Conservation (phyloP, 2,797 vertebrate genomes). For the Kryptopterus vitreolus region DNA sequence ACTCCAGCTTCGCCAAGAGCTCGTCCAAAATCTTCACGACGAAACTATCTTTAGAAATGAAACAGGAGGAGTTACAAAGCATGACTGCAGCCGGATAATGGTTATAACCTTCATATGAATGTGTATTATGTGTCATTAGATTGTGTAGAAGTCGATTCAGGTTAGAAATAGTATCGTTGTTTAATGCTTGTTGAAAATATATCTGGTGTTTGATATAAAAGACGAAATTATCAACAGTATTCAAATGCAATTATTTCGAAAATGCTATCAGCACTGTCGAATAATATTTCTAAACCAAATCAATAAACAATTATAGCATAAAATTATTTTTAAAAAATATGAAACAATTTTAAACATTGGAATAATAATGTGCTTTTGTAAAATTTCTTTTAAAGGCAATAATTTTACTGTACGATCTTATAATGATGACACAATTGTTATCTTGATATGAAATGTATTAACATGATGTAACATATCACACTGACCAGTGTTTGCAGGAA, state of each 20-base stretch:
- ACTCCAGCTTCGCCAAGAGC: slow-evolving; percentile 50
- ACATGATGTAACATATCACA: neutral
- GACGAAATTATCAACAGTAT: neutral
- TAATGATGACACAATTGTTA: neutral
- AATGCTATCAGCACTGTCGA: neutral
- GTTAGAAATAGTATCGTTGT: neutral
- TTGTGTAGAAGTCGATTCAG: neutral
- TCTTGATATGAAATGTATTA: neutral
- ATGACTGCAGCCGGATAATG: neutral
- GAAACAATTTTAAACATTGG: no score
- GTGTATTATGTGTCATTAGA: neutral
- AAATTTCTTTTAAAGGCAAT: neutral
- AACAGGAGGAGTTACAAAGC: neutral
- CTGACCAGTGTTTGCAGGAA: slow-evolving; percentile 21
- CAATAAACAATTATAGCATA: neutral
- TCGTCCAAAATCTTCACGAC: slow-evolving; percentile 36
- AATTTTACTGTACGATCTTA: no score
- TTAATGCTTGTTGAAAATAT: neutral
- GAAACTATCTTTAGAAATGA: slow-evolving; percentile 14
- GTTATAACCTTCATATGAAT: neutral
- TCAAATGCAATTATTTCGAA: neutral
- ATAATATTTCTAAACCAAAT: neutral
- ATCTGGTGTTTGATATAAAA: neutral
- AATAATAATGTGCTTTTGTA: neutral
- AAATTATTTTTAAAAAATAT: neutral